phyloP scores from a whole-genome alignment of 2,113 vertebrate genomes.

The Gymnogyps californianus region DNA sequence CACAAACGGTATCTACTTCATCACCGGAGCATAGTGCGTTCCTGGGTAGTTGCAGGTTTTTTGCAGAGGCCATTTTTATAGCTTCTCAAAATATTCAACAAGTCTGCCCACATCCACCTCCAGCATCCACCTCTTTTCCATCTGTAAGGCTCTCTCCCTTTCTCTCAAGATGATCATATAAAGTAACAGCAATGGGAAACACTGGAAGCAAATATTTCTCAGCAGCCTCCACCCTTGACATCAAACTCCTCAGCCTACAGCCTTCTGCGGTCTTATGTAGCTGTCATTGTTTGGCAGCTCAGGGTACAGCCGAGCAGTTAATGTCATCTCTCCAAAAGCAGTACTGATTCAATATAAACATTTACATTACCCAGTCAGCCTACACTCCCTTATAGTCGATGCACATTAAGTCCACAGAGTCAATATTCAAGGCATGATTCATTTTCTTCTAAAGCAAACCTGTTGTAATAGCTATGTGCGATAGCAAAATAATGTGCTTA shows the following conservation, averaged over 20 bases:
- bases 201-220: neutral
- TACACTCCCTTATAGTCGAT: neutral
- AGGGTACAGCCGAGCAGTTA: neutral
- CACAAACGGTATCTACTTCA: neutral
- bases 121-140: neutral
- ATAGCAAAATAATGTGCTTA: neutral
- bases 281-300: neutral
- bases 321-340: neutral
- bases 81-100: neutral
- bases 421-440: neutral
- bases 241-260: neutral
- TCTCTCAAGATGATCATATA: neutral
- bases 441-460: neutral
- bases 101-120: neutral
- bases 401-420: neutral
- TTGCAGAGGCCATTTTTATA: neutral
- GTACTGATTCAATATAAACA: neutral
- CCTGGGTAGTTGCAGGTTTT: neutral
- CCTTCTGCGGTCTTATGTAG: neutral
- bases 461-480: neutral
- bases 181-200: neutral
- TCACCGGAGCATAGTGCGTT: rapidly evolving
- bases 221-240: neutral
- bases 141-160: neutral
- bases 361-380: neutral